phyloP scores from a whole-genome alignment of 2,113 vertebrate species.

The Ranitomeya imitator region DNA sequence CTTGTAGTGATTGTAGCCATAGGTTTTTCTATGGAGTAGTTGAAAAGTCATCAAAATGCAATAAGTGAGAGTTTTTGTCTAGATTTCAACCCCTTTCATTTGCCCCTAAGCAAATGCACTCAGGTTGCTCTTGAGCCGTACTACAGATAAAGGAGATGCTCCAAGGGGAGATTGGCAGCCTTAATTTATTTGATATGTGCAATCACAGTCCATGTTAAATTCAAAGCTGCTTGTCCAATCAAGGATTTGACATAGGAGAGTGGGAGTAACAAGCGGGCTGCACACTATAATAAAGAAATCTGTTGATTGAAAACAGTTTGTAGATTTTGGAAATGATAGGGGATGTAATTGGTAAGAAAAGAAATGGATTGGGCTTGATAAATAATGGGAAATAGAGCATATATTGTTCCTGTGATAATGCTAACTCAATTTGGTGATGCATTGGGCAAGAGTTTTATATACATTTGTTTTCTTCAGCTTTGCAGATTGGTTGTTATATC shows the following conservation, averaged over 20 bases:
- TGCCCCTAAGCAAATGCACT: slow-evolving; percentile 71
- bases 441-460: slow-evolving; percentile 69
- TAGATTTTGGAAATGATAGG: slow-evolving; percentile 99
- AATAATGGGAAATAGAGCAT: slow-evolving; percentile 99
- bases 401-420: slow-evolving; percentile 87
- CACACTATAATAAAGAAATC: slow-evolving; percentile 92
- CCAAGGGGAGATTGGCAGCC: slow-evolving; percentile 90
- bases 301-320: slow-evolving; percentile 99
- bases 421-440: slow-evolving; percentile 78
- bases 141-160: slow-evolving; percentile 85
- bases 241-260: slow-evolving; percentile 83
- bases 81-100: slow-evolving; percentile 67
- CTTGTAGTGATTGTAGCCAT: slow-evolving; percentile 23
- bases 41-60: slow-evolving; percentile 34
- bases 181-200: slow-evolving; percentile 98
- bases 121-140: slow-evolving; percentile 67
- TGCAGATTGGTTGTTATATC: slow-evolving; percentile 36
- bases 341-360: slow-evolving; percentile 97
- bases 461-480: slow-evolving; percentile 38
- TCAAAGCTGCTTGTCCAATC: slow-evolving; percentile 89
- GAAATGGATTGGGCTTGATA: slow-evolving; percentile 97
- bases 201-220: slow-evolving; percentile 96
- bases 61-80: slow-evolving; percentile 64
- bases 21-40: slow-evolving; percentile 3
- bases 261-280: slow-evolving; percentile 84